phyloP scores from a whole-genome alignment of 2,888 invertebrate genomes.

The Chironomus riparius region DNA sequence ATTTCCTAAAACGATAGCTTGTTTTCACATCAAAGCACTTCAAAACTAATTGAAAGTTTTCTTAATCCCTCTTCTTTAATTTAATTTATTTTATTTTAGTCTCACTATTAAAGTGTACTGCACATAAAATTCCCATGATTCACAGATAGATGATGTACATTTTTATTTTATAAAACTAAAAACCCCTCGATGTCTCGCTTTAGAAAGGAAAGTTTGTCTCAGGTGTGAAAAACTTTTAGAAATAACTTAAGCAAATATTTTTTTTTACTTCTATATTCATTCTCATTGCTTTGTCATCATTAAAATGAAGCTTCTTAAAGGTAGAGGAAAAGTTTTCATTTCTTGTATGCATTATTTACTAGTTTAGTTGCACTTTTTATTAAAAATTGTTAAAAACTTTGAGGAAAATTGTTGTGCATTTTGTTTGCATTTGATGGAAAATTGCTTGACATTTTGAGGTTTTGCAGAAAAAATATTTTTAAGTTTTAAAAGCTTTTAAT shows the following conservation, averaged over 20 bases:
- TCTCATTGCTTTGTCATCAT: neutral
- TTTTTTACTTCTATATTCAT: neutral
- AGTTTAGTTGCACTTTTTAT: neutral
- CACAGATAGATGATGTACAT: neutral
- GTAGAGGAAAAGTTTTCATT: neutral
- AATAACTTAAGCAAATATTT: conserved; percentile 7
- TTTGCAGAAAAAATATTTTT: no score
- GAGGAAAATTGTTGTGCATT: no score
- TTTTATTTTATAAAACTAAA: neutral
- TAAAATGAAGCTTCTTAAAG: neutral
- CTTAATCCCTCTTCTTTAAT: neutral
- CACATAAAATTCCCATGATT: neutral
- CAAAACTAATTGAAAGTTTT: conserved; percentile 15
- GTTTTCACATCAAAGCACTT: neutral
- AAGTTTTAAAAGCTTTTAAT: no score
- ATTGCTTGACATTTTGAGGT: no score
- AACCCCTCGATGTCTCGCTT: neutral
- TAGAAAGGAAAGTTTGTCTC: neutral
- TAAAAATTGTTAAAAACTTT: no score
- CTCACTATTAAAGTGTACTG: neutral
- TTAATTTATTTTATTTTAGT: no score
- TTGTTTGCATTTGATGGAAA: no score
- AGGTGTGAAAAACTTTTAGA: conserved; percentile 14
- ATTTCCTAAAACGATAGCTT: neutral
- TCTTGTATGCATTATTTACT: neutral